These are phyloP conservation scores for Mobula birostris DNA, from an alignment of 2,113 vertebrate species.

Conservation along the genomic window DNA sequence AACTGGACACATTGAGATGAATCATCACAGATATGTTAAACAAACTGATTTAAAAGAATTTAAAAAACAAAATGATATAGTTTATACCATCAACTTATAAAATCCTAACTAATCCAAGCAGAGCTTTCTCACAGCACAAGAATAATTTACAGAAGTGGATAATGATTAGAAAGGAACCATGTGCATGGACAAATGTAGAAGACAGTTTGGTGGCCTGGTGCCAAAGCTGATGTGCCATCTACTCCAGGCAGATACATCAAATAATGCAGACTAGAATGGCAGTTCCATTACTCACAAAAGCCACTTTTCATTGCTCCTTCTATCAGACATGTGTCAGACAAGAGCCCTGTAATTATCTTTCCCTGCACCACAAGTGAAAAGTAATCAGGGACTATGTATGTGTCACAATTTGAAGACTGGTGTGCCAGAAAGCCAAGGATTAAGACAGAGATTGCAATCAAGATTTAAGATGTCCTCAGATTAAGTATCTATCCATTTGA, in stretches of 20 bases:
- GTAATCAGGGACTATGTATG: constrained; percentile 30
- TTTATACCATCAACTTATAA: not conserved
- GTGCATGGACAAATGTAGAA: not conserved
- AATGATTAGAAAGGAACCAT: not conserved
- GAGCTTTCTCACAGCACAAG: not conserved
- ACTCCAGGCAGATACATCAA: constrained; percentile 5
- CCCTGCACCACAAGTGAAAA: constrained; percentile 24
- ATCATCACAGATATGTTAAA: not conserved
- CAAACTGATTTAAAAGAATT: not conserved
- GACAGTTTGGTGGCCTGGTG: constrained; percentile 12
- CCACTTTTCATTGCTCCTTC: constrained; percentile 29
- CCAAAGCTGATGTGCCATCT: not conserved
- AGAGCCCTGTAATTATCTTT: constrained; percentile 38
- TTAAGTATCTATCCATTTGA: not conserved
- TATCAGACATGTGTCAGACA: constrained; percentile 27
- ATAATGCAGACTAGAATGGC: constrained; percentile 9
- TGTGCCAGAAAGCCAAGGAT: constrained; percentile 25
- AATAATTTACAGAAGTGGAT: not conserved
- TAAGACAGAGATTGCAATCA: constrained; percentile 19
- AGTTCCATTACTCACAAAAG: constrained; percentile 35
- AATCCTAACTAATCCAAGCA: not conserved
- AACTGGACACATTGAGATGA: not conserved
- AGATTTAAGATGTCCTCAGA: not conserved
- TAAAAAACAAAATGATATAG: not conserved
- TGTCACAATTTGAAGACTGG: constrained; percentile 34